These are phyloP conservation scores for Lucifuga dentata DNA, from an alignment of 2,113 vertebrate species.

Conservation along the genomic window DNA sequence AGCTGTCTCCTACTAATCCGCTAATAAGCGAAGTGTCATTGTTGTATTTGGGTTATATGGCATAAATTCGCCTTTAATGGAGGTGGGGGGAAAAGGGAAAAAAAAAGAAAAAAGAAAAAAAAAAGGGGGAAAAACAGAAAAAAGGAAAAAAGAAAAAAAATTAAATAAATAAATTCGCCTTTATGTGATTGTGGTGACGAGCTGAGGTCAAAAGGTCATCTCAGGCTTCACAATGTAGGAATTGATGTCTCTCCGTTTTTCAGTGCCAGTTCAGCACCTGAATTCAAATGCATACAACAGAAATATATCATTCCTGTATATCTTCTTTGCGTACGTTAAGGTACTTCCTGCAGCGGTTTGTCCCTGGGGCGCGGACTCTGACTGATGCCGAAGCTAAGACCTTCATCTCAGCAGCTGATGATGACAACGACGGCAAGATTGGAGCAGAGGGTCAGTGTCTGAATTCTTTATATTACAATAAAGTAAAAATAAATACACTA, in stretches of 20 bases:
- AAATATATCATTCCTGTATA: too few relatives aligned
- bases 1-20: constrained; percentile 60
- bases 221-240: background rate
- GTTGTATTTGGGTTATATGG: constrained; percentile 43
- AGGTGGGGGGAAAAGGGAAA: too few relatives aligned
- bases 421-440: constrained; percentile 93
- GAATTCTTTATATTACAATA: constrained; percentile 43
- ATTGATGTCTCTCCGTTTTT: constrained; percentile 28
- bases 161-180: too few relatives aligned
- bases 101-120: too few relatives aligned
- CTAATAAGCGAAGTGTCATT: constrained; percentile 37
- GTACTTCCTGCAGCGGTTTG: constrained; percentile 93
- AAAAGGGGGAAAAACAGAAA: too few relatives aligned
- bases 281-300: too few relatives aligned
- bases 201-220: background rate
- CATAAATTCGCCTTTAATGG: constrained; percentile 66
- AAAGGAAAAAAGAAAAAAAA: too few relatives aligned
- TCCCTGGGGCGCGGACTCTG: constrained; percentile 87
- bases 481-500: too few relatives aligned
- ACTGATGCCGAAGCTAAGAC: constrained; percentile 89
- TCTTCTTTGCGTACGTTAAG: constrained; percentile 76
- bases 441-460: constrained; percentile 89
- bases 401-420: constrained; percentile 90
- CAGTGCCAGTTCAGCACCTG: too few relatives aligned
- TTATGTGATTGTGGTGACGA: constrained; percentile 43